These are phyloP conservation scores for Babylonia areolata DNA, from an alignment of 1,140 invertebrate species.

Conservation along the genomic window DNA sequence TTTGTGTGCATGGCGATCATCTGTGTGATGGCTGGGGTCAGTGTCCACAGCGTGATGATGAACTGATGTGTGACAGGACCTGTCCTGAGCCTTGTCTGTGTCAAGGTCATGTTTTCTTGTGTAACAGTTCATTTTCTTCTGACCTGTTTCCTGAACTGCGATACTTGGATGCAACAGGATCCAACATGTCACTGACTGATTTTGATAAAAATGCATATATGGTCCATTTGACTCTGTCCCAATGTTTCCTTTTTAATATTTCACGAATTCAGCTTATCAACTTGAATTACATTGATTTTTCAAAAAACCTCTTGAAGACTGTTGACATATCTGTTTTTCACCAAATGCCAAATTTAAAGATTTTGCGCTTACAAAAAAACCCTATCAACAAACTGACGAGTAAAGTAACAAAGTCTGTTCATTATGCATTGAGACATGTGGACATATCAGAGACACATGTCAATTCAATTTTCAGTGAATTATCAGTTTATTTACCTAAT, in stretches of 20 bases:
- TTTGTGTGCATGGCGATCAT: constrained; percentile 29
- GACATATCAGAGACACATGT: constrained; percentile 12
- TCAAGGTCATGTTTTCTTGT: constrained; percentile 12
- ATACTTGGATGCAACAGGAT: neutral
- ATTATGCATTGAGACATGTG: neutral
- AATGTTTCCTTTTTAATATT: neutral
- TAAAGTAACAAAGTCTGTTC: neutral
- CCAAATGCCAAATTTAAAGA: constrained; percentile 10
- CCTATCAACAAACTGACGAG: neutral
- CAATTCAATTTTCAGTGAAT: neutral
- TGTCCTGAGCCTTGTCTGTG: constrained; percentile 52
- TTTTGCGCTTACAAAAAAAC: constrained; percentile 26
- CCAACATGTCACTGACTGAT: neutral
- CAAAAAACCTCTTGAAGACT: constrained; percentile 6
- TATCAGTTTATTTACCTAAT: constrained; percentile 12
- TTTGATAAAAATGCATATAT: neutral
- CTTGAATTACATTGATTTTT: constrained; percentile 27
- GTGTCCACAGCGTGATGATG: constrained; percentile 43
- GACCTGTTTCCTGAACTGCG: neutral
- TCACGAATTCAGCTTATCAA: neutral
- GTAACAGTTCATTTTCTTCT: neutral
- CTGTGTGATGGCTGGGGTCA: constrained; percentile 31
- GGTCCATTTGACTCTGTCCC: neutral
- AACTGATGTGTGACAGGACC: constrained; percentile 27
- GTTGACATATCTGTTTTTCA: neutral